phyloP scores from a whole-genome alignment of 1,140 invertebrate genomes.

The Diorhabda elongata region DNA sequence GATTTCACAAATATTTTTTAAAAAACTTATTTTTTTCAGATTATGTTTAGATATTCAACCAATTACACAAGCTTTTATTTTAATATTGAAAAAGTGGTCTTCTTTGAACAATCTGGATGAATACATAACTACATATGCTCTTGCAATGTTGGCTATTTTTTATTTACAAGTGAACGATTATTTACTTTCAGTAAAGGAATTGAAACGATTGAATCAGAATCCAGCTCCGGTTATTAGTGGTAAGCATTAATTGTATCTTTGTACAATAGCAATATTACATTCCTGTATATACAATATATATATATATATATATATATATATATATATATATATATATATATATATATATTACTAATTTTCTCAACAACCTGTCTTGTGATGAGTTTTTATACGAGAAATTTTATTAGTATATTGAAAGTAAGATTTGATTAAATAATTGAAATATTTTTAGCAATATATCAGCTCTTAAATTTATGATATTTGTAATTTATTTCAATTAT shows the following conservation, averaged over 20 bases:
- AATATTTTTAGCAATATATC: too few species aligned
- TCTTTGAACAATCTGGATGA: conserved; percentile 40
- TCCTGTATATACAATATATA: too few species aligned
- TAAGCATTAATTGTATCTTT: conserved; percentile 11
- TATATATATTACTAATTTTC: too few species aligned
- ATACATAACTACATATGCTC: conserved; percentile 47
- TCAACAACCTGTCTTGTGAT: not conserved
- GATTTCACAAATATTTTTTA: too few species aligned
- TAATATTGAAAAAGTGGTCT: conserved; percentile 54
- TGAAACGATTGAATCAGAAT: conserved; percentile 31
- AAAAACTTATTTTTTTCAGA: conserved; percentile 34
- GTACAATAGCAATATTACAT: too few species aligned
- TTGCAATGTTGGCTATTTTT: conserved; percentile 48
- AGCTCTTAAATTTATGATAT: too few species aligned
- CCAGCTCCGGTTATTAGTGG: conserved; percentile 31
- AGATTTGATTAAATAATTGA: too few species aligned
- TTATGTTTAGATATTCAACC: conserved; percentile 45
- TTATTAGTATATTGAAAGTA: too few species aligned
- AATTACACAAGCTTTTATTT: conserved; percentile 42
- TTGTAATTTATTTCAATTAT: too few species aligned
- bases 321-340: too few species aligned
- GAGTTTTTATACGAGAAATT: not conserved
- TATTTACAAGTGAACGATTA: conserved; percentile 44
- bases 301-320: too few species aligned
- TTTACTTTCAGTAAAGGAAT: conserved; percentile 35